phyloP scores from a whole-genome alignment of 1,140 invertebrate genomes.

The Zaprionus tsacasi region DNA sequence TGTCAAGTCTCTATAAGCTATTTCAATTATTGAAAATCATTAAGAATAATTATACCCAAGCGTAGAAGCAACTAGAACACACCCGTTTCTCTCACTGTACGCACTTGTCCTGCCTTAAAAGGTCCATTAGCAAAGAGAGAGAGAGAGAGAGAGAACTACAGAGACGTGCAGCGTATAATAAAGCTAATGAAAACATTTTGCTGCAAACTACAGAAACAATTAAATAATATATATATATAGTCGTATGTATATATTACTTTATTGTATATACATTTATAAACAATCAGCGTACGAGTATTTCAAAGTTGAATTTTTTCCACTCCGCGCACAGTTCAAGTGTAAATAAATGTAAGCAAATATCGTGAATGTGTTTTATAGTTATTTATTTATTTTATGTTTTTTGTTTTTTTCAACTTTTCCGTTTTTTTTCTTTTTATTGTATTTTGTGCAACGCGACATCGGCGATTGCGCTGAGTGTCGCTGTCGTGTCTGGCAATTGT shows the following conservation, averaged over 20 bases:
- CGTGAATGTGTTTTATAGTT: slow-evolving; percentile 27
- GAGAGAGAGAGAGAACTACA: slow-evolving; percentile 22
- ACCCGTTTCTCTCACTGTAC: slow-evolving; percentile 51
- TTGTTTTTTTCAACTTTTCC: slow-evolving; percentile 19
- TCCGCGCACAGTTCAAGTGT: background rate
- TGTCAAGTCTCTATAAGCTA: background rate
- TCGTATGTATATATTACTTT: background rate
- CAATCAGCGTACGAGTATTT: slow-evolving; percentile 52
- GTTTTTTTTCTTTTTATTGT: slow-evolving; percentile 14
- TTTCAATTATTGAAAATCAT: background rate
- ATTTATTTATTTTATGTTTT: slow-evolving; percentile 25
- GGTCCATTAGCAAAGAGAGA: slow-evolving; percentile 41
- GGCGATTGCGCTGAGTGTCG: slow-evolving; percentile 49
- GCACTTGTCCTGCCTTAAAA: slow-evolving; percentile 69
- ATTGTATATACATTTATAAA: slow-evolving; percentile 54
- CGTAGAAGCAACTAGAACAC: background rate
- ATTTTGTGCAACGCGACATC: slow-evolving; percentile 40
- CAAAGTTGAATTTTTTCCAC: slow-evolving; percentile 15
- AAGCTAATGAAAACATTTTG: slow-evolving; percentile 56
- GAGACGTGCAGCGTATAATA: slow-evolving; percentile 64
- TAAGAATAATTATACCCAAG: no score
- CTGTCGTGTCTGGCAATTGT: slow-evolving; percentile 46
- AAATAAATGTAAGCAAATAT: slow-evolving; percentile 29
- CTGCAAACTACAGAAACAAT: slow-evolving; percentile 29
- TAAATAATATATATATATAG: slow-evolving; percentile 31